These are phyloP conservation scores for Drosophila koepferae DNA, from an alignment of 2,888 invertebrate genomes.

Conservation along the genomic window DNA sequence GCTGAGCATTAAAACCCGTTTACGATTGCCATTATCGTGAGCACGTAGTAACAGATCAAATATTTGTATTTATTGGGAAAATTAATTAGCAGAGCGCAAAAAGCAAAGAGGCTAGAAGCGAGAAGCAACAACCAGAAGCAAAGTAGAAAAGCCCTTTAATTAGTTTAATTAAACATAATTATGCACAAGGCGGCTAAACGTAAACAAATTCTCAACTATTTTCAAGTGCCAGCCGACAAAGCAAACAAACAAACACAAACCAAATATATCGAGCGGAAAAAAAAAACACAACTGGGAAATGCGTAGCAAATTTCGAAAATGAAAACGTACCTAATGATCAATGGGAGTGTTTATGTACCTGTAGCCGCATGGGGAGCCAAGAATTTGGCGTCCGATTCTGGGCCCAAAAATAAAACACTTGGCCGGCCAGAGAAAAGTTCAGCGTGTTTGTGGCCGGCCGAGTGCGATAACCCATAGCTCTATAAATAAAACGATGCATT, in stretches of 20 bases:
- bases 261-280: slow-evolving; percentile 6
- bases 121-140: slow-evolving; percentile 34
- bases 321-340: slow-evolving; percentile 38
- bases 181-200: slow-evolving; percentile 45
- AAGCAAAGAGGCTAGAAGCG: slow-evolving; percentile 37
- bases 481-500: slow-evolving; percentile 60
- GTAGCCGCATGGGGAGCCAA: slow-evolving; percentile 15
- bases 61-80: slow-evolving; percentile 67
- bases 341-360: slow-evolving; percentile 34
- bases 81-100: slow-evolving; percentile 71
- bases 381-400: slow-evolving; percentile 23
- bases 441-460: slow-evolving; percentile 36
- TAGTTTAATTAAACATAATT: slow-evolving; percentile 77
- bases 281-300: slow-evolving; percentile 19
- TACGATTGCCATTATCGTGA: slow-evolving; percentile 52
- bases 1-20: slow-evolving; percentile 64
- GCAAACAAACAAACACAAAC: slow-evolving; percentile 30
- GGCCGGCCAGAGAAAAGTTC: slow-evolving; percentile 53
- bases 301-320: slow-evolving; percentile 41
- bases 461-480: slow-evolving; percentile 53
- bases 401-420: slow-evolving; percentile 48
- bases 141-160: slow-evolving; percentile 65
- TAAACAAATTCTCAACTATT: slow-evolving; percentile 38
- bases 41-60: slow-evolving; percentile 49
- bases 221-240: slow-evolving; percentile 26